phyloP scores from a whole-genome alignment of 2,888 invertebrate species.

The Aspidiotus rigidus region DNA sequence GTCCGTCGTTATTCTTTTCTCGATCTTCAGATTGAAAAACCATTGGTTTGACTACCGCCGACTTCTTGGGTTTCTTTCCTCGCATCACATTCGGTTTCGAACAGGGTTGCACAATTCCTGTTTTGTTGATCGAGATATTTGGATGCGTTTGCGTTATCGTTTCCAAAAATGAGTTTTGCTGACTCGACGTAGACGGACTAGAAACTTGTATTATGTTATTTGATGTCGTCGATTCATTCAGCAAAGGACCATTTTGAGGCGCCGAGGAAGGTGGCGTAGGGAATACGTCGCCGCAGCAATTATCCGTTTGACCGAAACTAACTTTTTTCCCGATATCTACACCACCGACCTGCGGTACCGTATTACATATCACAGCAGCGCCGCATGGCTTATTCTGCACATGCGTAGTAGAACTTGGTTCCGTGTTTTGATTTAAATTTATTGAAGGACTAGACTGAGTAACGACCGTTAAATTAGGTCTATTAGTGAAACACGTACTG shows the following conservation, averaged over 20 bases:
- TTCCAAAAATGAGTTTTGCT: constrained; percentile 38
- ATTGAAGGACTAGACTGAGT: constrained; percentile 36
- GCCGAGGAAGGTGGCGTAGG: background rate
- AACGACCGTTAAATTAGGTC: constrained; percentile 40
- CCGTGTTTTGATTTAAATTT: constrained; percentile 9
- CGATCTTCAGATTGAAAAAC: constrained; percentile 39
- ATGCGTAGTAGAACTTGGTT: constrained; percentile 12
- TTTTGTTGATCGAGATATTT: constrained; percentile 39
- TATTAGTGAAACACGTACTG: constrained; percentile 46
- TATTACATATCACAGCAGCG: constrained; percentile 35
- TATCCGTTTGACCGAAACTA: constrained; percentile 2
- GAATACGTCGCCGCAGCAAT: background rate
- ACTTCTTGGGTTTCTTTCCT: constrained; percentile 37
- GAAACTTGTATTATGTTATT: constrained; percentile 22
- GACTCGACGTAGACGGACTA: constrained; percentile 30
- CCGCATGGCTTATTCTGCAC: constrained; percentile 34
- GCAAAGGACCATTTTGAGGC: background rate
- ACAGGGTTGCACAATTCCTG: constrained; percentile 35
- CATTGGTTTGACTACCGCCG: constrained; percentile 41
- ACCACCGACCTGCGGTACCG: constrained; percentile 17
- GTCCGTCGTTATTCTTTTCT: constrained; percentile 38
- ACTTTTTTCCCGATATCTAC: background rate
- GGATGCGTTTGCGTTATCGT: constrained; percentile 40
- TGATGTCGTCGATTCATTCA: background rate
- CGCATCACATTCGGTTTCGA: constrained; percentile 31